These are phyloP conservation scores for Thalassaphorura encarpata DNA, from an alignment of 1,140 invertebrate species.

Conservation along the genomic window DNA sequence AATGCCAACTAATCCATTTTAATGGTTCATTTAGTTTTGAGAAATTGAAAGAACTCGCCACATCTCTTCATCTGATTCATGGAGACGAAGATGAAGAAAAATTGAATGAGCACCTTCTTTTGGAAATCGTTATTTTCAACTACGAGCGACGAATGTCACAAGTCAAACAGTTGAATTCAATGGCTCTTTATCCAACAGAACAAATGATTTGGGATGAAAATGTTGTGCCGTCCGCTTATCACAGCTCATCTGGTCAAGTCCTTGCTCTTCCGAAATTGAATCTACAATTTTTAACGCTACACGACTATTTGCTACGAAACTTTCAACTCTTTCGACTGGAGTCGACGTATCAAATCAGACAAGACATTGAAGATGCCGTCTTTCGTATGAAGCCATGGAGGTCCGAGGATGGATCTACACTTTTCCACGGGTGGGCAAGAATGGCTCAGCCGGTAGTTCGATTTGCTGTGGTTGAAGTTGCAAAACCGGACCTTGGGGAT, in stretches of 20 bases:
- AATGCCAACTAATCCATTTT: slow-evolving; percentile 5
- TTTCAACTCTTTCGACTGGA: slow-evolving; percentile 97
- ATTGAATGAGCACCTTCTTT: slow-evolving; percentile 64
- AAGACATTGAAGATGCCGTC: slow-evolving; percentile 95
- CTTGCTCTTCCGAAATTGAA: slow-evolving; percentile 95
- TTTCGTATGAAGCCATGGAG: slow-evolving; percentile 88
- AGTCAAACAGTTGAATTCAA: slow-evolving; percentile 87
- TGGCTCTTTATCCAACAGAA: slow-evolving; percentile 98
- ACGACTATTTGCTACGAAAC: slow-evolving; percentile 96
- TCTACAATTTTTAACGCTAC: slow-evolving; percentile 94
- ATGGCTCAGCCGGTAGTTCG: slow-evolving; percentile 88
- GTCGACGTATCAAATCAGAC: slow-evolving; percentile 97
- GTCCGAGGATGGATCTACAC: slow-evolving; percentile 72
- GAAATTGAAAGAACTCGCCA: slow-evolving; percentile 71
- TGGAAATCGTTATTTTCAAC: slow-evolving; percentile 71
- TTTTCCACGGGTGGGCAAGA: slow-evolving; percentile 91
- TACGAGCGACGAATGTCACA: slow-evolving; percentile 86
- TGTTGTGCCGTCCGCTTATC: slow-evolving; percentile 94
- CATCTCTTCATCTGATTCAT: slow-evolving; percentile 75
- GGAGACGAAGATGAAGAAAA: slow-evolving; percentile 55
- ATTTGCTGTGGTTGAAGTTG: slow-evolving; percentile 91
- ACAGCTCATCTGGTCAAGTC: slow-evolving; percentile 79
- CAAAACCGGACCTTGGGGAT: slow-evolving; percentile 82
- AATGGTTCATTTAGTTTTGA: slow-evolving; percentile 51
- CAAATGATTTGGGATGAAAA: slow-evolving; percentile 99